These are phyloP conservation scores for Rhodeus uyekii DNA, from an alignment of 2,797 vertebrate genomes.

Conservation along the genomic window DNA sequence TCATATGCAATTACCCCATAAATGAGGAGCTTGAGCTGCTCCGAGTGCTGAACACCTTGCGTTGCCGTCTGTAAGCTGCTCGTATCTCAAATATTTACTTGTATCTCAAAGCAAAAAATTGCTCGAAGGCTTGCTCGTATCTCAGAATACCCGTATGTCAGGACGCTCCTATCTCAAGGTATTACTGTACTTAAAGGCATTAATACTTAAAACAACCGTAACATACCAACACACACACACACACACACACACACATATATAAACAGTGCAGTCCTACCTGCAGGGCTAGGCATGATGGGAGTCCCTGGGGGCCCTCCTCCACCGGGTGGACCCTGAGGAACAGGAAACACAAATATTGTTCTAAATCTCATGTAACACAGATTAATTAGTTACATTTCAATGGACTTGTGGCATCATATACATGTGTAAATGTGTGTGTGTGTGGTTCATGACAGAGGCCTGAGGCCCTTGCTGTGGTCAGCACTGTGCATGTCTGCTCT, in stretches of 20 bases:
- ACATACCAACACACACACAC: no score
- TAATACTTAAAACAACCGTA: not conserved
- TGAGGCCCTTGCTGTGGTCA: conserved; percentile 42
- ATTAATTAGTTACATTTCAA: not conserved
- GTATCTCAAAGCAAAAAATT: no score
- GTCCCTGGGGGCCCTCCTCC: conserved; percentile 96
- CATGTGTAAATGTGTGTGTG: conserved; percentile 4
- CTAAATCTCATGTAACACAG: not conserved
- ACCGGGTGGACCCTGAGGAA: conserved; percentile 89
- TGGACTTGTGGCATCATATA: not conserved
- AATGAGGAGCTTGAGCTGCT: no score
- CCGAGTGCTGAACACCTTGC: no score
- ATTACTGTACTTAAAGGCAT: no score
- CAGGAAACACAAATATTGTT: not conserved
- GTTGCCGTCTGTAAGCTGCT: no score
- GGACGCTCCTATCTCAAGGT: no score
- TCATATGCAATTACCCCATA: no score
- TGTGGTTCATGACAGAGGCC: conserved; percentile 15
- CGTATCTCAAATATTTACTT: no score
- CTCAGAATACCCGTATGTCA: no score
- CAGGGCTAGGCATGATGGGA: conserved; percentile 98
- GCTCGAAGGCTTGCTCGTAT: no score
- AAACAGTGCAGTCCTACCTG: conserved; percentile 76
- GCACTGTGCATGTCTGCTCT: conserved; percentile 48
- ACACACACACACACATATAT: no score